These are phyloP conservation scores for Megaustenia siamemsis DNA, from an alignment of 2,888 invertebrate genomes.

Conservation along the genomic window DNA sequence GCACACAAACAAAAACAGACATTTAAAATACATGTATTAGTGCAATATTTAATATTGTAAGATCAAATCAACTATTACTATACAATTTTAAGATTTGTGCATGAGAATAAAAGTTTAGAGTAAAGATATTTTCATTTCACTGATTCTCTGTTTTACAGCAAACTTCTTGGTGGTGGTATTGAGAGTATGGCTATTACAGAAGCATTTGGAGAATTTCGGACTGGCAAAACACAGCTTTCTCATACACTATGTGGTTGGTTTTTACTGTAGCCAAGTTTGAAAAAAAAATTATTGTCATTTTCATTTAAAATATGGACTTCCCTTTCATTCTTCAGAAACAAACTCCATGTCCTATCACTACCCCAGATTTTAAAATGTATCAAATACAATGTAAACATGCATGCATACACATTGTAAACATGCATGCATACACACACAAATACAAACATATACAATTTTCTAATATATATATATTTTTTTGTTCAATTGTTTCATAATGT, in stretches of 20 bases:
- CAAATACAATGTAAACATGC: not conserved
- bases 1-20: too few species aligned
- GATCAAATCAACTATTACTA: too few species aligned
- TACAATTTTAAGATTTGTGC: too few species aligned
- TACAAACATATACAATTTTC: not conserved
- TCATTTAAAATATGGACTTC: not conserved
- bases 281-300: not conserved
- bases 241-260: conserved; percentile 85
- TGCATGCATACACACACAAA: too few species aligned
- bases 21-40: too few species aligned
- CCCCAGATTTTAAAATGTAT: too few species aligned
- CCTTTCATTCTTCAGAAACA: not conserved
- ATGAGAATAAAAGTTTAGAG: too few species aligned
- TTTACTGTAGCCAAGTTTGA: not conserved
- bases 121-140: too few species aligned
- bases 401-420: too few species aligned
- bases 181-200: conserved; percentile 92
- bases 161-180: conserved; percentile 88
- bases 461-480: not conserved
- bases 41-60: too few species aligned
- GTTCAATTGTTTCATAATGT: not conserved
- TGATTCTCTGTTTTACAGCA: too few species aligned
- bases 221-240: conserved; percentile 90
- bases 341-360: not conserved
- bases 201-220: conserved; percentile 90